phyloP scores from a whole-genome alignment of 2,113 vertebrate genomes.

The Pangasianodon hypophthalmus region DNA sequence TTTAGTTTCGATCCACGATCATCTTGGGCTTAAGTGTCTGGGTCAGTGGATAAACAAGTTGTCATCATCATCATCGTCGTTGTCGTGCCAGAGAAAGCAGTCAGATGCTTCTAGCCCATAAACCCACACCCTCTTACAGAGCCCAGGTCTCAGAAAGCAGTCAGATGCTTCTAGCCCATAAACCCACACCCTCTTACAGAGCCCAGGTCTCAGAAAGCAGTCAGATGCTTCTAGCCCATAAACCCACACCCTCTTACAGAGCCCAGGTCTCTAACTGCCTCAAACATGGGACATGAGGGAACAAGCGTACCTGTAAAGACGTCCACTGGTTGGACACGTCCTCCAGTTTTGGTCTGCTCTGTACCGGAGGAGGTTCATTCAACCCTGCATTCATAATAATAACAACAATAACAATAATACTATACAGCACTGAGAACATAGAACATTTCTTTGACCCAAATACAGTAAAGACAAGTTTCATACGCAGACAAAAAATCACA shows the following conservation, averaged over 20 bases:
- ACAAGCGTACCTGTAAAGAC: constrained; percentile 79
- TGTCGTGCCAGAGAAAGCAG: background rate
- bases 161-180: no score
- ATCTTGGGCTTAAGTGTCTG: background rate
- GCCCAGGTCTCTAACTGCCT: background rate
- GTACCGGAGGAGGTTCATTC: constrained; percentile 75
- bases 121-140: no score
- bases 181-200: background rate
- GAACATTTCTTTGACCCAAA: background rate
- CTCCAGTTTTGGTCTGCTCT: constrained; percentile 68
- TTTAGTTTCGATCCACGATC: background rate
- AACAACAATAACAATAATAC: background rate
- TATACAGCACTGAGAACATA: background rate
- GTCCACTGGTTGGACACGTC: constrained; percentile 77
- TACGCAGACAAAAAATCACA: background rate
- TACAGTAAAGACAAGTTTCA: background rate
- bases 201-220: background rate
- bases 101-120: no score
- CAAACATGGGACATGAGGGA: background rate
- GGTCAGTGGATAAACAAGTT: background rate
- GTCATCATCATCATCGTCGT: background rate
- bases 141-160: no score
- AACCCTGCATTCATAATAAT: constrained; percentile 74
- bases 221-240: background rate
- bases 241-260: background rate